A percentile compares a stretch with the other conserved stretches of the same genome.
These are phyloP conservation scores for Oscheius onirici DNA, from an alignment of 2,888 invertebrate genomes.

Conservation along the genomic window DNA sequence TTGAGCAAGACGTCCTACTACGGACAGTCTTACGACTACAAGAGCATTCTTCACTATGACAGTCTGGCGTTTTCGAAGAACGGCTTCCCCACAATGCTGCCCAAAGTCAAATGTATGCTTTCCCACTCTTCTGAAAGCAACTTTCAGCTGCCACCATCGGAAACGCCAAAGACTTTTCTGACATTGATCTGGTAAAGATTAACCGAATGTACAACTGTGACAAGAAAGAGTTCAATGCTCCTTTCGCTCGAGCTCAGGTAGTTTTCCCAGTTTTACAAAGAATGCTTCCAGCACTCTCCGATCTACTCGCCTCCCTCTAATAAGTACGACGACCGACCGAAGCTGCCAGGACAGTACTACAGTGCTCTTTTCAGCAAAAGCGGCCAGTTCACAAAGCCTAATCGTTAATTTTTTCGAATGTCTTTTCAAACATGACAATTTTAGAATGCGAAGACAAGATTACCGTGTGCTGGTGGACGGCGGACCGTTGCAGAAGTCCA, in stretches of 20 bases:
- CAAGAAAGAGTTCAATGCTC: conserved; percentile 44
- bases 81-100: conserved; percentile 71
- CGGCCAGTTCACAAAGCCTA: conserved; percentile 28
- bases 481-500: conserved; percentile 67
- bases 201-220: conserved; percentile 72
- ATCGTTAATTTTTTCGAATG: conserved; percentile 4
- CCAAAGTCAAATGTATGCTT: conserved; percentile 64
- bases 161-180: conserved; percentile 69
- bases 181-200: conserved; percentile 70
- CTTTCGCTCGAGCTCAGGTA: conserved; percentile 56
- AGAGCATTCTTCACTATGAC: conserved; percentile 71
- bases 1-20: conserved; percentile 71
- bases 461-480: conserved; percentile 71
- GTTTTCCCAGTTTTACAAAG: background rate
- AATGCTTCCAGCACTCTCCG: conserved; percentile 44
- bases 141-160: conserved; percentile 61
- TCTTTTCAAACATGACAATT: background rate
- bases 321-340: conserved; percentile 53
- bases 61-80: conserved; percentile 71
- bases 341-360: conserved; percentile 38
- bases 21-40: conserved; percentile 71
- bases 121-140: background rate
- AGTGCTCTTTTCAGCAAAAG: conserved; percentile 19
- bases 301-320: conserved; percentile 42
- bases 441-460: conserved; percentile 66